phyloP scores from a whole-genome alignment of 2,113 vertebrate genomes.

The Xiphophorus maculatus region DNA sequence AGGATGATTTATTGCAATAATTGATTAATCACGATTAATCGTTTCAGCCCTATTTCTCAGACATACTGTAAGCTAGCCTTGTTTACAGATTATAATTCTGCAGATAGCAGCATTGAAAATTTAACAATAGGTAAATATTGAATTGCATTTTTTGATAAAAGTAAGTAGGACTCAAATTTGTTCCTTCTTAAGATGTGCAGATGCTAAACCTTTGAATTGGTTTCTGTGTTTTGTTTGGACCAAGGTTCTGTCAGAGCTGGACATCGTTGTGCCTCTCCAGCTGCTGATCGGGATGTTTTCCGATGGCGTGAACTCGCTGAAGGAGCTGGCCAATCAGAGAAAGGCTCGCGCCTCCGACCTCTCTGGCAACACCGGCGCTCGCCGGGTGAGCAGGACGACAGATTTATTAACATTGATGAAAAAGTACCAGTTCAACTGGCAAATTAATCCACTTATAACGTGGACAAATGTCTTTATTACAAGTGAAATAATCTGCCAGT shows the following conservation, averaged over 20 bases:
- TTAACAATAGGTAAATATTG: background rate
- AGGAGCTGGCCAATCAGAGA: slow-evolving; percentile 96
- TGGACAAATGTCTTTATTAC: too few species aligned
- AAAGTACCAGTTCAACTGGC: too few species aligned
- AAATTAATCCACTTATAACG: too few species aligned
- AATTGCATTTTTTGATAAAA: background rate
- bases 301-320: slow-evolving; percentile 98
- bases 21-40: too few species aligned
- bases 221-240: slow-evolving; percentile 36
- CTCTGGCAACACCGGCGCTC: slow-evolving; percentile 85
- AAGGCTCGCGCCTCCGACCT: slow-evolving; percentile 88
- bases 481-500: too few species aligned
- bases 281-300: slow-evolving; percentile 98
- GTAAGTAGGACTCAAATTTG: background rate
- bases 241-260: slow-evolving; percentile 95
- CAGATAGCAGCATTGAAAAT: too few species aligned
- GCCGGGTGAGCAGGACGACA: slow-evolving; percentile 84
- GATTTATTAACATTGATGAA: too few species aligned
- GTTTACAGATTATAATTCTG: background rate
- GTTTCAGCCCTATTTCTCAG: too few species aligned
- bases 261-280: slow-evolving; percentile 96
- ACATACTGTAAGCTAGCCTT: background rate
- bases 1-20: too few species aligned
- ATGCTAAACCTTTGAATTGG: background rate
- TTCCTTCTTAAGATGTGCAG: background rate